Percentiles rank a stretch among this genome's conserved stretches.
These are phyloP conservation scores for Tribolium madens DNA, from an alignment of 1,140 invertebrate species.

Conservation along the genomic window DNA sequence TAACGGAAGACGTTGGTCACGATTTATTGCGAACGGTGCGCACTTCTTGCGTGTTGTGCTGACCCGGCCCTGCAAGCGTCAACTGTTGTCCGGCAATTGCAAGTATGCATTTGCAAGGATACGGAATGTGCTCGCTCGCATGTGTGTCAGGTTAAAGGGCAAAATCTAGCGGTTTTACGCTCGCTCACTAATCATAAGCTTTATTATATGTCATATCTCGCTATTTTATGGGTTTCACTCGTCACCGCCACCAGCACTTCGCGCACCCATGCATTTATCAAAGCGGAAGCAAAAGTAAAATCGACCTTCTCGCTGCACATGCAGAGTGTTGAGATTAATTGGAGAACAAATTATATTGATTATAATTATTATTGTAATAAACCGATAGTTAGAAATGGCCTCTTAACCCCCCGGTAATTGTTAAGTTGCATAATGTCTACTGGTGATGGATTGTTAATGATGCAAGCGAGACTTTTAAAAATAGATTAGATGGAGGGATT, in stretches of 20 bases:
- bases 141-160: conserved; percentile 53
- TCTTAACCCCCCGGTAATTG: conserved; percentile 29
- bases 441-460: conserved; percentile 31
- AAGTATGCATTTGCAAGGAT: conserved; percentile 46
- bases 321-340: conserved; percentile 35
- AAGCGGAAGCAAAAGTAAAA: conserved; percentile 35
- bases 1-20: conserved; percentile 25
- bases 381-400: conserved; percentile 11
- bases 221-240: conserved; percentile 37
- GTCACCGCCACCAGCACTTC: conserved; percentile 32
- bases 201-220: conserved; percentile 33
- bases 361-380: conserved; percentile 27
- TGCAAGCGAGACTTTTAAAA: conserved; percentile 14
- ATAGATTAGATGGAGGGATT: not conserved
- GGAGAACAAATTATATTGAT: not conserved
- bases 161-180: conserved; percentile 40
- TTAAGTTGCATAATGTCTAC: conserved; percentile 20
- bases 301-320: conserved; percentile 24
- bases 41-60: conserved; percentile 26
- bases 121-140: conserved; percentile 47
- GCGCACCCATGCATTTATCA: conserved; percentile 30
- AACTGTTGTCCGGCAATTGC: conserved; percentile 46
- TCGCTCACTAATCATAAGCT: conserved; percentile 35
- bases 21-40: conserved; percentile 22
- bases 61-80: conserved; percentile 36